A percentile compares a stretch with the other conserved stretches of the same genome.
Conservation (phyloP, 2,113 vertebrate species). For the Alexandromys fortis region DNA sequence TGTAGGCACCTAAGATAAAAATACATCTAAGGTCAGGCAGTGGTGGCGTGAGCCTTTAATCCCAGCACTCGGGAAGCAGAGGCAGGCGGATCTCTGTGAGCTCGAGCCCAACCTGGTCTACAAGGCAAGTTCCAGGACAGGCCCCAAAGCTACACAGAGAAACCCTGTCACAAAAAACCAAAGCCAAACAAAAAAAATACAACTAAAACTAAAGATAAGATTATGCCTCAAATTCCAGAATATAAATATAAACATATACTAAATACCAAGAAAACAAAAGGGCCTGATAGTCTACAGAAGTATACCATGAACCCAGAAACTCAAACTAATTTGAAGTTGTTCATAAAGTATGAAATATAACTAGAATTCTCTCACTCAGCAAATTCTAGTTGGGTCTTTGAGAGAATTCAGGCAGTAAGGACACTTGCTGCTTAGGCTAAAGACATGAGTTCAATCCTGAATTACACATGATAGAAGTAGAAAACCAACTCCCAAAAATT, state of each 20-base stretch:
- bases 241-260: neutral
- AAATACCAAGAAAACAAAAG: neutral
- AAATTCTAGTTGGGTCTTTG: neutral
- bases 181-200: too few relatives aligned
- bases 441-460: neutral
- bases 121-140: too few relatives aligned
- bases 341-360: neutral
- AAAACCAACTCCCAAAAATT: neutral
- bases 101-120: too few relatives aligned
- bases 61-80: too few relatives aligned
- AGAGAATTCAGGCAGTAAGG: neutral
- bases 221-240: slow-evolving; percentile 44
- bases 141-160: too few relatives aligned
- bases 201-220: neutral
- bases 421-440: neutral
- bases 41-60: too few relatives aligned
- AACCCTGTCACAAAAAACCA: too few relatives aligned
- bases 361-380: slow-evolving; percentile 29
- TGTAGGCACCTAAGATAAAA: neutral
- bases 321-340: neutral
- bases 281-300: neutral
- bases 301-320: slow-evolving; percentile 16
- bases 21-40: neutral
- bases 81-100: too few relatives aligned
- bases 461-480: neutral